Evolutionary conservation across 2,888 invertebrate species (phyloP).

Genomic region (Argyra leucocephala): DNA sequence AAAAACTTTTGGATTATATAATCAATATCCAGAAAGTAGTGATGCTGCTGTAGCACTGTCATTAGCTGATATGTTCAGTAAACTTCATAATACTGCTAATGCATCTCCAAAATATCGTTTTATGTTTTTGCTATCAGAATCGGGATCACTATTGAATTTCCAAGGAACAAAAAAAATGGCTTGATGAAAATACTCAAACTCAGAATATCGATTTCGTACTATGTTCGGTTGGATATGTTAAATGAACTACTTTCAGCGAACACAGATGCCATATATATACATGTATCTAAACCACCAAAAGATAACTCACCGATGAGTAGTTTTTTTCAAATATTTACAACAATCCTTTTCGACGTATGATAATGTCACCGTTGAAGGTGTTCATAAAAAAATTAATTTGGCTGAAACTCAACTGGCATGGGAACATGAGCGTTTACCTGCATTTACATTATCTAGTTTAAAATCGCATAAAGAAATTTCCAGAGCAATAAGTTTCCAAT

Average conservation of each 20-base stretch:
- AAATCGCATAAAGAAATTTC: slow-evolving; percentile 40
- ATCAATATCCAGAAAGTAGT: slow-evolving; percentile 76
- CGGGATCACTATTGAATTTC: slow-evolving; percentile 83
- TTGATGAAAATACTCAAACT: slow-evolving; percentile 57
- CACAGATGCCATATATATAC: slow-evolving; percentile 53
- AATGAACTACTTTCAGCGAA: slow-evolving; percentile 53
- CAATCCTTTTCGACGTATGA: slow-evolving; percentile 46
- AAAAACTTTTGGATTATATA: slow-evolving; percentile 80
- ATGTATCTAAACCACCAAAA: slow-evolving; percentile 92
- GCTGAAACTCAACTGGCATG: slow-evolving; percentile 85
- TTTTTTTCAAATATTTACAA: slow-evolving; percentile 57
- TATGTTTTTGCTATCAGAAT: slow-evolving; percentile 80
- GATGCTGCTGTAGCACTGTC: slow-evolving; percentile 83
- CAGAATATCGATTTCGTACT: slow-evolving; percentile 85
- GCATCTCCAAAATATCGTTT: slow-evolving; percentile 68
- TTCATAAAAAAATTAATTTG: slow-evolving; percentile 94
- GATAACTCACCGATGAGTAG: slow-evolving; percentile 67
- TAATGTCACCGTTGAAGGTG: slow-evolving; percentile 52
- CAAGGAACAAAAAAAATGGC: slow-evolving; percentile 92
- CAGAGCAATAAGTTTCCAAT: slow-evolving; percentile 38
- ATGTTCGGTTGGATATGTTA: slow-evolving; percentile 79
- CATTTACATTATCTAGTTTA: slow-evolving; percentile 79
- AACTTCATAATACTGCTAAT: slow-evolving; percentile 65
- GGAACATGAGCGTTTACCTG: slow-evolving; percentile 93
- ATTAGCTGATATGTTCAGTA: slow-evolving; percentile 77